Conservation (phyloP, 2,888 invertebrate genomes). For the Cryptocheilus praepositus region DNA sequence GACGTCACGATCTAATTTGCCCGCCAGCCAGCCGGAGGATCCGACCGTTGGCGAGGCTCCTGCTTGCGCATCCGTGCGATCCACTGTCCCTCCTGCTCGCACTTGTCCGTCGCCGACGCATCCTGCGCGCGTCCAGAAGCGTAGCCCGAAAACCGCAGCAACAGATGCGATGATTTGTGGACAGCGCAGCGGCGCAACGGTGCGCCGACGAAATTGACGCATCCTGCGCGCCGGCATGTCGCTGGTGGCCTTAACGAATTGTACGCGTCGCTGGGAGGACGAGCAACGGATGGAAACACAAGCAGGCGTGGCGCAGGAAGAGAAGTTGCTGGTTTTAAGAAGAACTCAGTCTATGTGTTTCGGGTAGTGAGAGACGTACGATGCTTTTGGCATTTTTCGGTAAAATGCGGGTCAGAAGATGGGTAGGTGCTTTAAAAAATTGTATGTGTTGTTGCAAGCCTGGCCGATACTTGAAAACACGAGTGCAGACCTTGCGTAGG, state of each 20-base stretch:
- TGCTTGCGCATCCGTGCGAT: slow-evolving; percentile 6
- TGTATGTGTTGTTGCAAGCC: no score
- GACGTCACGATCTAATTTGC: slow-evolving; percentile 64
- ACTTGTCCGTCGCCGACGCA: background rate
- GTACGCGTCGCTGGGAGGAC: no score
- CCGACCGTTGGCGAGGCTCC: slow-evolving; percentile 22
- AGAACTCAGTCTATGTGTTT: no score
- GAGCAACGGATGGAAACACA: no score
- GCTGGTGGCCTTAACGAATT: slow-evolving; percentile 18
- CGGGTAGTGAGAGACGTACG: no score
- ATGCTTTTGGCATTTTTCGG: no score
- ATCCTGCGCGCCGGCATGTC: slow-evolving; percentile 23
- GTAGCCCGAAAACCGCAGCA: slow-evolving; percentile 62
- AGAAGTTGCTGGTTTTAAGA: no score
- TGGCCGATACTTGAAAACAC: no score
- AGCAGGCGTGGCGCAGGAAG: no score
- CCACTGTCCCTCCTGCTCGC: background rate
- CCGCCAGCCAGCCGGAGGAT: slow-evolving; percentile 26
- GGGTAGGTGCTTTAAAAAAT: no score
- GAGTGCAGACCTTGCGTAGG: no score
- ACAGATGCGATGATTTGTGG: slow-evolving; percentile 69
- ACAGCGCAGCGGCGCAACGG: slow-evolving; percentile 44
- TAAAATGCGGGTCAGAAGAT: no score
- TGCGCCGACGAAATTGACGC: slow-evolving; percentile 49
- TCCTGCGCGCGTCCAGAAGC: slow-evolving; percentile 15